These are phyloP conservation scores for Ariopsis seemanni DNA, from an alignment of 2,113 vertebrate species.

Conservation along the genomic window DNA sequence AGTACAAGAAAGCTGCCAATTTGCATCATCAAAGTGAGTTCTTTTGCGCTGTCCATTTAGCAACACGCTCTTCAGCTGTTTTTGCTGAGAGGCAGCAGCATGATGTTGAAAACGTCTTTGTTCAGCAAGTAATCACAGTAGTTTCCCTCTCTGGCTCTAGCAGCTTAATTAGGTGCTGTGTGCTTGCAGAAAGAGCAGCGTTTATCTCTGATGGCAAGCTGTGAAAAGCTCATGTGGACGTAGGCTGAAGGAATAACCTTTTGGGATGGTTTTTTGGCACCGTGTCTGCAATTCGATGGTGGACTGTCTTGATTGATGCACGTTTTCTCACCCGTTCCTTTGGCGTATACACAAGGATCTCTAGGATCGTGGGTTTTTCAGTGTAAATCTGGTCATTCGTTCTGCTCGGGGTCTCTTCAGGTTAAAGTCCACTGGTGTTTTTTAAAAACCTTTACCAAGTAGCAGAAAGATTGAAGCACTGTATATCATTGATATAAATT, in stretches of 20 bases:
- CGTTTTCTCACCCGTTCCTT: not conserved
- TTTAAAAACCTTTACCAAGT: not conserved
- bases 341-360: slow-evolving; percentile 18
- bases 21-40: slow-evolving; percentile 1
- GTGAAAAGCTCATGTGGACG: slow-evolving; percentile 36
- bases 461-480: not conserved
- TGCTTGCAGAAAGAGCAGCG: slow-evolving; percentile 45
- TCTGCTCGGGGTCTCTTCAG: not conserved
- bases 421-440: not conserved
- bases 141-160: slow-evolving; percentile 50
- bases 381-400: not conserved
- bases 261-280: not conserved
- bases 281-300: not conserved
- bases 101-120: slow-evolving; percentile 53
- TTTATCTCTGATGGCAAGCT: slow-evolving; percentile 45
- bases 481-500: not conserved
- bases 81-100: slow-evolving; percentile 21
- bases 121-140: slow-evolving; percentile 58
- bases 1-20: not conserved
- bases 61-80: slow-evolving; percentile 31
- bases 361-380: not conserved
- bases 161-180: slow-evolving; percentile 58
- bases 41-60: slow-evolving; percentile 17
- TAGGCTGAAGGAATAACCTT: slow-evolving; percentile 25
- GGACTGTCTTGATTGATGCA: not conserved